phyloP scores from a whole-genome alignment of 2,113 vertebrate genomes.

The Eolophus roseicapilla region DNA sequence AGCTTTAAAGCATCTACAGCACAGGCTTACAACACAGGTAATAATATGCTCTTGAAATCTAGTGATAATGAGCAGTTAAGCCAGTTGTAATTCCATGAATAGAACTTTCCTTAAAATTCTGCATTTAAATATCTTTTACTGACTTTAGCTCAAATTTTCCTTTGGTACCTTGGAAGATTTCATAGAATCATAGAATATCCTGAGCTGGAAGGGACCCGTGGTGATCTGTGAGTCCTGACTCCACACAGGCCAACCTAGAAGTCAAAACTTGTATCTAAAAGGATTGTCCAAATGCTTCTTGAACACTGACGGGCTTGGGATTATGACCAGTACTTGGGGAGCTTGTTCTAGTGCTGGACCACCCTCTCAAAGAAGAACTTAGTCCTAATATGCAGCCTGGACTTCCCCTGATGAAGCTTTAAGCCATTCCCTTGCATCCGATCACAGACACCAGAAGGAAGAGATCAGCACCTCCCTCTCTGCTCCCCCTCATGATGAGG shows the following conservation, averaged over 20 bases:
- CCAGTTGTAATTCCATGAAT: neutral
- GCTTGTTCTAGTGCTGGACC: neutral
- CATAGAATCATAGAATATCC: neutral
- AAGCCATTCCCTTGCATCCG: neutral
- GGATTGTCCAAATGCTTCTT: neutral
- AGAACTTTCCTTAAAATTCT: neutral
- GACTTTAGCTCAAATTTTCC: neutral
- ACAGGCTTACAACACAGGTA: slow-evolving; percentile 81
- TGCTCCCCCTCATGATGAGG: neutral
- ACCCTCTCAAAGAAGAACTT: neutral
- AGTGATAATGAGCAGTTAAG: neutral
- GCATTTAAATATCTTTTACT: neutral
- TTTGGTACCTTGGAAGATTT: neutral
- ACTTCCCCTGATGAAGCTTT: neutral
- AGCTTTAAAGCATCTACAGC: slow-evolving; percentile 76
- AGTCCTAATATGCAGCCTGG: neutral
- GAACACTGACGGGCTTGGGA: neutral
- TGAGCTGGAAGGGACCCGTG: neutral
- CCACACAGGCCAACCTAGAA: neutral
- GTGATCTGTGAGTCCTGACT: neutral
- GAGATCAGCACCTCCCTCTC: neutral
- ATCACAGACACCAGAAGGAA: neutral
- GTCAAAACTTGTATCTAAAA: neutral
- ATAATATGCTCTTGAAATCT: neutral
- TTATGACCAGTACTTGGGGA: neutral